These are phyloP conservation scores for Phycodurus eques DNA, from an alignment of 2,113 vertebrate species.

Conservation along the genomic window DNA sequence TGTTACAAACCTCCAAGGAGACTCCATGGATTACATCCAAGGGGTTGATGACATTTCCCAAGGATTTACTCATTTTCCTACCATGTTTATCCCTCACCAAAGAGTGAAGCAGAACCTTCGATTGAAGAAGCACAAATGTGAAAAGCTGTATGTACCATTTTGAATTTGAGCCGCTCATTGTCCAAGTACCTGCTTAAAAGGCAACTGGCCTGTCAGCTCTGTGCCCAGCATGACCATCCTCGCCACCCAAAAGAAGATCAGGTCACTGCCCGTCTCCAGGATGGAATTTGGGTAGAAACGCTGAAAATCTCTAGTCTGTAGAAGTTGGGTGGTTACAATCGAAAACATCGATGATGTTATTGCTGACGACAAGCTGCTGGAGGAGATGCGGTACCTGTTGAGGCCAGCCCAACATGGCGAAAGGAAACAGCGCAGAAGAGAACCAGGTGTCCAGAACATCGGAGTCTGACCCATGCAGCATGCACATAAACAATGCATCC, in stretches of 20 bases:
- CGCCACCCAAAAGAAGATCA: slow-evolving; percentile 93
- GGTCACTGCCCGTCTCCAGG: slow-evolving; percentile 88
- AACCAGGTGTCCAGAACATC: slow-evolving; percentile 92
- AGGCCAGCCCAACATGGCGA: slow-evolving; percentile 90
- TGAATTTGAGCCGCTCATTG: not conserved
- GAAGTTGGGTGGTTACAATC: not conserved
- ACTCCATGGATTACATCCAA: slow-evolving; percentile 83
- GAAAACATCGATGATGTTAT: not conserved
- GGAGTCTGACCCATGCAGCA: slow-evolving; percentile 68
- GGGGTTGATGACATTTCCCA: slow-evolving; percentile 89
- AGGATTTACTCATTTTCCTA: slow-evolving; percentile 91
- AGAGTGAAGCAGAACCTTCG: slow-evolving; percentile 85
- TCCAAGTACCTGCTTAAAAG: slow-evolving; percentile 79
- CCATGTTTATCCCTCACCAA: slow-evolving; percentile 87
- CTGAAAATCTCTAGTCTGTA: slow-evolving; percentile 78
- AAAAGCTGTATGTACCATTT: too few species aligned
- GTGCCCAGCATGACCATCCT: slow-evolving; percentile 89
- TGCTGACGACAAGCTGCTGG: not conserved
- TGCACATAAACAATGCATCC: not conserved
- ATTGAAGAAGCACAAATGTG: not conserved
- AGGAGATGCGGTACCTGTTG: slow-evolving; percentile 63
- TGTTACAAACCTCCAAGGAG: slow-evolving; percentile 77
- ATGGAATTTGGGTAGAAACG: slow-evolving; percentile 85
- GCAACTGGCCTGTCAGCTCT: slow-evolving; percentile 81
- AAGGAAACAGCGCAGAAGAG: slow-evolving; percentile 87